Conservation (phyloP, 2,888 invertebrate genomes). For the Nycteola revayana region DNA sequence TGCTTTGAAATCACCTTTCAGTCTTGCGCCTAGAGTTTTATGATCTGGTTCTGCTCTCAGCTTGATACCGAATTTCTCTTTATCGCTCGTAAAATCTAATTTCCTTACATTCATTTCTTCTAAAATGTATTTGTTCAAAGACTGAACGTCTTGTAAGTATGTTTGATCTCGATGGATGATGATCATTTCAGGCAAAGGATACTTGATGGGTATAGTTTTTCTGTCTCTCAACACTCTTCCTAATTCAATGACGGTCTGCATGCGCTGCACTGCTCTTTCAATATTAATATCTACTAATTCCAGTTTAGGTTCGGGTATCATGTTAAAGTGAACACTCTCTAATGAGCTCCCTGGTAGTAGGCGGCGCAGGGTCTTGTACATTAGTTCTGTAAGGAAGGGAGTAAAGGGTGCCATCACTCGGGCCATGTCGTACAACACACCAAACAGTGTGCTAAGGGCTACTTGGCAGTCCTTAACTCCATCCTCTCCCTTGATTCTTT, state of each 20-base stretch:
- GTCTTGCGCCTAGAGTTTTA: constrained; percentile 92
- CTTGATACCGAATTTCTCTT: constrained; percentile 94
- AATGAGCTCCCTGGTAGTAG: constrained; percentile 79
- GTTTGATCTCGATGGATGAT: constrained; percentile 93
- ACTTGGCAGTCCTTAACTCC: constrained; percentile 90
- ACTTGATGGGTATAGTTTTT: constrained; percentile 96
- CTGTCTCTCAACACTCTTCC: constrained; percentile 96
- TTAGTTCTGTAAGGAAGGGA: constrained; percentile 96
- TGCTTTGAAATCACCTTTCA: constrained; percentile 95
- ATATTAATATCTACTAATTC: constrained; percentile 91
- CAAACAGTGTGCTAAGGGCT: constrained; percentile 93
- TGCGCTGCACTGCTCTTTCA: constrained; percentile 93
- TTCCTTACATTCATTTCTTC: constrained; percentile 96
- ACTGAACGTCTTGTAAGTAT: constrained; percentile 89
- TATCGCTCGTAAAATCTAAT: constrained; percentile 93
- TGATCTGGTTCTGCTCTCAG: constrained; percentile 97
- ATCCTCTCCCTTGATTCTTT: constrained; percentile 95
- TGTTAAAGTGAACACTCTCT: constrained; percentile 95
- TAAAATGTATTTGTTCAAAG: constrained; percentile 91
- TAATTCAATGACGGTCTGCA: constrained; percentile 97
- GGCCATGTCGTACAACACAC: constrained; percentile 93
- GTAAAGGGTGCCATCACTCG: constrained; percentile 98
- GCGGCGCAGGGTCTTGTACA: constrained; percentile 93
- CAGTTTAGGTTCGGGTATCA: constrained; percentile 89
- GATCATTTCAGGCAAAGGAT: constrained; percentile 97